phyloP scores from a whole-genome alignment of 92 coral and sea anemone genomes.

The Epizoanthus illoricatus region DNA sequence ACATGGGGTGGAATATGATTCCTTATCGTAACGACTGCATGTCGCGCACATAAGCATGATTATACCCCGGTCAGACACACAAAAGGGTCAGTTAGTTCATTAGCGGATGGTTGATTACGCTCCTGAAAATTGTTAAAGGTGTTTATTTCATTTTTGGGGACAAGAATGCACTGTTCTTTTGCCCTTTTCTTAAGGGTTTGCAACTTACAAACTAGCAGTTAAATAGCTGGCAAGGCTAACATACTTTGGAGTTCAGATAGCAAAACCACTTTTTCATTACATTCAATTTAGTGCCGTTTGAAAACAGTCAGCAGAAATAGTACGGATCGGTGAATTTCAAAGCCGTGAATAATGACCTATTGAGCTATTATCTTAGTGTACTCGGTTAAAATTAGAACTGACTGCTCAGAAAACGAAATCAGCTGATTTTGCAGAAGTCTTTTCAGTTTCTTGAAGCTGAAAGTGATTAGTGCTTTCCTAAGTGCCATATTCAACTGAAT shows the following conservation, averaged over 20 bases:
- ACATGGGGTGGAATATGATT: not conserved
- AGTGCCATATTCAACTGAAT: not conserved
- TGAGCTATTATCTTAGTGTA: not conserved
- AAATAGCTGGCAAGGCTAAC: not conserved
- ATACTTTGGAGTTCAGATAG: not conserved
- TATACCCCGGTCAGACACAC: conserved; percentile 12
- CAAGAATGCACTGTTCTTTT: not conserved
- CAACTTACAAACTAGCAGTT: not conserved
- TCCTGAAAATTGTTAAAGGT: not conserved
- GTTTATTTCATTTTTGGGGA: not conserved
- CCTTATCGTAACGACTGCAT: conserved; percentile 1
- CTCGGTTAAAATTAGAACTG: not conserved
- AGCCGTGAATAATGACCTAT: conserved; percentile 10
- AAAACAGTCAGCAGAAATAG: conserved; percentile 36
- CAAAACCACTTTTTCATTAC: conserved; percentile 31
- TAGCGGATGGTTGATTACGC: not conserved
- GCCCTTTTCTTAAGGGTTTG: not conserved
- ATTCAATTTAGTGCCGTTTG: conserved; percentile 11
- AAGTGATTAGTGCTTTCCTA: not conserved
- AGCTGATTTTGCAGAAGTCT: not conserved
- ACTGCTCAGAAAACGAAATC: not conserved
- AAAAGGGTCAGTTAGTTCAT: conserved; percentile 1
- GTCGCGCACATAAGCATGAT: conserved; percentile 19
- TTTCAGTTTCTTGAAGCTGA: not conserved
- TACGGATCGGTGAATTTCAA: conserved; percentile 40